Evolutionary conservation across 2,888 invertebrate species (phyloP).

Genomic region (Ametastegia equiseti): DNA sequence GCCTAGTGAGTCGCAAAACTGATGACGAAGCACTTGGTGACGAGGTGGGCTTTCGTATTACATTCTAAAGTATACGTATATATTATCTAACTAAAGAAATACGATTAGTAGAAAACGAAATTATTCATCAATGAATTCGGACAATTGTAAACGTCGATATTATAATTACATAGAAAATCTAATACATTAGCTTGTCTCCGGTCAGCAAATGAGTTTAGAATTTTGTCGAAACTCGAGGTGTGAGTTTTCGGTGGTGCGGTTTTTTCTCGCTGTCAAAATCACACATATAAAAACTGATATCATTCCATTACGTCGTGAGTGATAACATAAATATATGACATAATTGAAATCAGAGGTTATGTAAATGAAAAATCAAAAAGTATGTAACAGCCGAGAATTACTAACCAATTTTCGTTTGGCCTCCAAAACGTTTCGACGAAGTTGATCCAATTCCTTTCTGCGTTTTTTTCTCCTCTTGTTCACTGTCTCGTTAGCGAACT

Average conservation of each 20-base stretch:
- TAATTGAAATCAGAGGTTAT: background rate
- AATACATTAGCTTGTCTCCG: conserved; percentile 31
- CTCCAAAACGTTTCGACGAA: conserved; percentile 29
- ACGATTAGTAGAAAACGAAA: background rate
- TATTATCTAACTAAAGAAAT: background rate
- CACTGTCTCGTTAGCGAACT: conserved; percentile 13
- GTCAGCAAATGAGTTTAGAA: conserved; percentile 32
- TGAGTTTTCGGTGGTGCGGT: conserved; percentile 21
- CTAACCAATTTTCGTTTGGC: conserved; percentile 21
- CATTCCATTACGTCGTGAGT: background rate
- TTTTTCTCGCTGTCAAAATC: conserved; percentile 26
- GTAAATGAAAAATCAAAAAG: background rate
- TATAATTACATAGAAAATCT: background rate
- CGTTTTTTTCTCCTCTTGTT: conserved; percentile 24
- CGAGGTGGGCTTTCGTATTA: background rate
- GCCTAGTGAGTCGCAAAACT: background rate
- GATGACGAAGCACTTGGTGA: background rate
- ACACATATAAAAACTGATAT: background rate
- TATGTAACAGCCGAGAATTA: no score
- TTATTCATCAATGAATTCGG: background rate
- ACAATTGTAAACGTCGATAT: background rate
- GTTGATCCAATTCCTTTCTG: conserved; percentile 5
- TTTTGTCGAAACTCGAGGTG: conserved; percentile 8
- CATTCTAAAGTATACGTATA: background rate
- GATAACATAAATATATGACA: background rate